Base-by-base conservation (phyloP, 2,888 invertebrate species). In the Idaea aversata region DNA sequence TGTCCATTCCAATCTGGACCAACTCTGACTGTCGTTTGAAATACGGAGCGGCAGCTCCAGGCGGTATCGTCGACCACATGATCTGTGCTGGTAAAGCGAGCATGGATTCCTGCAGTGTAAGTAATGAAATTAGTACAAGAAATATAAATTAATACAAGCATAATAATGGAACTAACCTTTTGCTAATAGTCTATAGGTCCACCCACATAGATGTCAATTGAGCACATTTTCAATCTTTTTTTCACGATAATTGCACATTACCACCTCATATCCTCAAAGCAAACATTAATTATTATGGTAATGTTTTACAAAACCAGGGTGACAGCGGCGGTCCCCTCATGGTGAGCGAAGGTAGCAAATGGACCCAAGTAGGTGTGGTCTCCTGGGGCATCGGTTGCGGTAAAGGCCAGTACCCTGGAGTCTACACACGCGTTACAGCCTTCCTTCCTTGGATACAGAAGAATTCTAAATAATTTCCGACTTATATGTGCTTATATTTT, bases 341-440 rank as follows among this genome's bases (percentile, higher is more conserved):
- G 95, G 94, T 97, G 13, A 95, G 95, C 79, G 95, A 95, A 65
- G 95, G 94, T 57, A 95, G 95, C 5, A 94, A 94, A 68, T 97
- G 97, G 96, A 95, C 95, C 0, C 97, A 97, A 89, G 96, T 97
- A 16, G 98, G 98, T 64, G 95, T 98, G 62, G 98, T 98, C 25
- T 97, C 97, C 15, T 98, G 97, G 97, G 98, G 98, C 70, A 97
- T 98, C 76, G 97, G 97, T 57, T 98, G 98, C 83, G 97, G 97
- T 65, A 97, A 97, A 89, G 97, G 97, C 25, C 97, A 97, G 81
- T 98, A 97, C 88, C 98, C 97, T 0, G 98, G 98, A 15, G 98
- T 98, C 4, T 98, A 98, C 87, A 97, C 97, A 0, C 94, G 97
- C 75, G 96, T 97, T 68, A 96, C 97, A 61, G 94, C 95, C 75